Percentiles rank a stretch among this genome's conserved stretches.
Evolutionary conservation across 1,140 invertebrate species (phyloP).

Genomic region (Orchesella cincta): DNA sequence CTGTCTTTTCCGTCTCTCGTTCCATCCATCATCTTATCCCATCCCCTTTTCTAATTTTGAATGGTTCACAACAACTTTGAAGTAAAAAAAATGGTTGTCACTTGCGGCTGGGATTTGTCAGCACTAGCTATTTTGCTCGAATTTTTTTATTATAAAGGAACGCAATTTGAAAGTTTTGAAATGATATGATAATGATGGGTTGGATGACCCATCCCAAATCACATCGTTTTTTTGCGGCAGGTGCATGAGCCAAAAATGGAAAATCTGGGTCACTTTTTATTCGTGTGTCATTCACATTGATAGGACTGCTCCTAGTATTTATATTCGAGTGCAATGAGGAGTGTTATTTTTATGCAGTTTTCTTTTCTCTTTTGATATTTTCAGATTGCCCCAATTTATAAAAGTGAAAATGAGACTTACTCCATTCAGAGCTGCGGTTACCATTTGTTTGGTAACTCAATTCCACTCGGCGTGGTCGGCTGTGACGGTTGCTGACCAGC

Average conservation of each 20-base stretch:
- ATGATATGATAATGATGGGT: constrained; percentile 4
- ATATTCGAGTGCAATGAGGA: not conserved
- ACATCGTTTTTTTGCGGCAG: not conserved
- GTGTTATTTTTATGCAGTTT: not conserved
- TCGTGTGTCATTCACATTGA: not conserved
- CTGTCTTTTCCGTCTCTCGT: not conserved
- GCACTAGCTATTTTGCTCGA: not conserved
- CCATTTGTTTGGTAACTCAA: not conserved
- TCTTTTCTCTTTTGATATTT: not conserved
- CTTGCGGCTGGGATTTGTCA: not conserved
- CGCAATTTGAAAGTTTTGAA: not conserved
- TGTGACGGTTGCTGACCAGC: not conserved
- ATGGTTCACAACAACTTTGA: not conserved
- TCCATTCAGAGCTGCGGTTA: not conserved
- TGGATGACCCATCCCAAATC: constrained; percentile 11
- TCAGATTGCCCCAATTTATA: not conserved
- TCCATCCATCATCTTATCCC: not conserved
- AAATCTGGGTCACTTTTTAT: not conserved
- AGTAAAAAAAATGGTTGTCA: not conserved
- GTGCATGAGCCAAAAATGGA: not conserved
- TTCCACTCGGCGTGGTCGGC: not conserved
- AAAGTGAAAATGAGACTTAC: constrained; percentile 3
- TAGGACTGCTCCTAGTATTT: not conserved
- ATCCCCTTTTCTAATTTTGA: not conserved
- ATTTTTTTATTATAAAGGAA: not conserved